phyloP scores from a whole-genome alignment of 1,140 invertebrate genomes.

The Scaptomyza hsui region DNA sequence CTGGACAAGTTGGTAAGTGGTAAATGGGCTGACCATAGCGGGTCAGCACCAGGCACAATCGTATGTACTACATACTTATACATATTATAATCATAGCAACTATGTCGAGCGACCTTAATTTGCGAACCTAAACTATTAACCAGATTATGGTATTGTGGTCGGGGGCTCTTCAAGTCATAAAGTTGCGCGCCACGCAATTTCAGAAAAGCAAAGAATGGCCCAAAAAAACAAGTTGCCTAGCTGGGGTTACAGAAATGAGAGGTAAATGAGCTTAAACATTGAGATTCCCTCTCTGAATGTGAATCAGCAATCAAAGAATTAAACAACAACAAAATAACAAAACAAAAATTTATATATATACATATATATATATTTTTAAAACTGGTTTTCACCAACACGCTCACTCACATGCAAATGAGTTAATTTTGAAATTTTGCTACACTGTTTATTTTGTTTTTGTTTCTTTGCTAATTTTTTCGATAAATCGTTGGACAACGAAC shows the following conservation, averaged over 20 bases:
- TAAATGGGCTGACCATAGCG: slow-evolving; percentile 51
- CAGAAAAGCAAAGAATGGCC: slow-evolving; percentile 20
- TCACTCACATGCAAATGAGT: slow-evolving; percentile 70
- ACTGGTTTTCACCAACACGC: slow-evolving; percentile 64
- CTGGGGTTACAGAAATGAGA: slow-evolving; percentile 24
- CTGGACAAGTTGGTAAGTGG: slow-evolving; percentile 38
- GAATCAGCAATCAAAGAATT: slow-evolving; percentile 50
- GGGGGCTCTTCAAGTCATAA: slow-evolving; percentile 16
- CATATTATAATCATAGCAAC: slow-evolving; percentile 74
- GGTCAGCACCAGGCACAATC: slow-evolving; percentile 39
- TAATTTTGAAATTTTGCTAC: slow-evolving; percentile 67
- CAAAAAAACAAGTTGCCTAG: background rate
- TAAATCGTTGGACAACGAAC: slow-evolving; percentile 49
- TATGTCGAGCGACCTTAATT: slow-evolving; percentile 73
- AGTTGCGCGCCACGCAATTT: slow-evolving; percentile 27
- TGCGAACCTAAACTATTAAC: slow-evolving; percentile 43
- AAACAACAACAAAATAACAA: slow-evolving; percentile 15
- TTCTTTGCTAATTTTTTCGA: slow-evolving; percentile 56
- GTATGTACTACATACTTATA: slow-evolving; percentile 32
- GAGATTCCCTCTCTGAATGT: slow-evolving; percentile 28
- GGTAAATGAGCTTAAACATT: slow-evolving; percentile 35
- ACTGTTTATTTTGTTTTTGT: slow-evolving; percentile 15
- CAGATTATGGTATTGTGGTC: slow-evolving; percentile 30
- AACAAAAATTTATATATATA: slow-evolving; percentile 8
- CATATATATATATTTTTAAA: slow-evolving; percentile 47